Conservation (phyloP, 2,113 vertebrate species). For the Crypturellus undulatus region DNA sequence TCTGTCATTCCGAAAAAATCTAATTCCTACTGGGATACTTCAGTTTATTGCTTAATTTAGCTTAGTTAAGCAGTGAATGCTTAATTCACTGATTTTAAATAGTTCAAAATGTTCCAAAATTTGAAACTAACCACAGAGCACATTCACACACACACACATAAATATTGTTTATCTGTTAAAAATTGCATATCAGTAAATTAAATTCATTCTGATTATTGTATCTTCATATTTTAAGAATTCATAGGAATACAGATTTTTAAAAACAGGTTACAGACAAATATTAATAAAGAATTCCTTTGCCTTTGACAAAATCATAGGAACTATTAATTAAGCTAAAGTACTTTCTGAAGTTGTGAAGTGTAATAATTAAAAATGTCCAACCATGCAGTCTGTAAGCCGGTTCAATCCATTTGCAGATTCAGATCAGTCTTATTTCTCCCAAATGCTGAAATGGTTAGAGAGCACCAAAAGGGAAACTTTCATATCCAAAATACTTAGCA, state of each 20-base stretch:
- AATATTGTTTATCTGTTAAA: too few species aligned
- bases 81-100: background rate
- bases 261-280: background rate
- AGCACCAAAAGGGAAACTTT: background rate
- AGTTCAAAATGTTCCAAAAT: background rate
- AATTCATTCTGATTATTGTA: too few species aligned
- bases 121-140: background rate
- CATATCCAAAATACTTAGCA: background rate
- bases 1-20: background rate
- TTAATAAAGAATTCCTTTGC: background rate
- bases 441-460: background rate
- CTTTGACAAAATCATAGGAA: background rate
- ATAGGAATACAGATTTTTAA: background rate
- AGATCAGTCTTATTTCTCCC: background rate
- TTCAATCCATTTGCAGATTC: background rate
- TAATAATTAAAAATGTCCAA: background rate
- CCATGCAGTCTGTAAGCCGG: background rate
- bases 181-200: too few species aligned
- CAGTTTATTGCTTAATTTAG: background rate
- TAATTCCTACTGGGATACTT: background rate
- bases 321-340: background rate
- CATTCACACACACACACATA: too few species aligned
- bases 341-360: background rate
- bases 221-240: background rate
- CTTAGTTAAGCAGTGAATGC: background rate